Evolutionary conservation across 2,888 invertebrate genomes (phyloP).

Genomic region (Rapana venosa): DNA sequence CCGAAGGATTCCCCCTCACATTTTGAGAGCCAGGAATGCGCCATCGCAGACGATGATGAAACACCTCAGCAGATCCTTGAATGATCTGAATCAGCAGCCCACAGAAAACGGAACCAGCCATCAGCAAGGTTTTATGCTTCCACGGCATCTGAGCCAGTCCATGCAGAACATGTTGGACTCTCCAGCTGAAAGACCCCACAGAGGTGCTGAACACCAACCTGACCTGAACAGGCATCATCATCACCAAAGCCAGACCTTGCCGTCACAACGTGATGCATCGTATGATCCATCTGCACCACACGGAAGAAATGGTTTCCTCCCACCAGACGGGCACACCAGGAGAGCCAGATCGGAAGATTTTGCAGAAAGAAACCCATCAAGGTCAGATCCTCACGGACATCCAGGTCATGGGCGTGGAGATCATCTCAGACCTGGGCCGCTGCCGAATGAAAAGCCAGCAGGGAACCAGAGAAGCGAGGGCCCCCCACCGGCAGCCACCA

Average conservation of each 20-base stretch:
- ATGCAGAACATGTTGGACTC: conserved; percentile 4
- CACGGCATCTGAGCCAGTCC: conserved; percentile 10
- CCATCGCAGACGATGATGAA: conserved; percentile 10
- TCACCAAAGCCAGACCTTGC: conserved; percentile 2
- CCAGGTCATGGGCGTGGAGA: not conserved
- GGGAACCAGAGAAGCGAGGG: not conserved
- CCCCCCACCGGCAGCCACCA: not conserved
- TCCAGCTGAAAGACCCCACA: not conserved
- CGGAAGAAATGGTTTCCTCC: not conserved
- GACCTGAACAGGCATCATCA: not conserved
- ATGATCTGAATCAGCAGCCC: not conserved
- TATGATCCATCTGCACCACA: not conserved
- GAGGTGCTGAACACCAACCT: not conserved
- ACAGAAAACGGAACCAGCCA: not conserved
- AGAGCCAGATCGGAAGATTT: conserved; percentile 1
- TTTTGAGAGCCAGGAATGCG: not conserved
- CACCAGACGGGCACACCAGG: not conserved
- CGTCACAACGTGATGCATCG: not conserved
- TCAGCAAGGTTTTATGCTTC: not conserved
- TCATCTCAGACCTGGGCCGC: not conserved
- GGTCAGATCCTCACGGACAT: not conserved
- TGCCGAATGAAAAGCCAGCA: not conserved
- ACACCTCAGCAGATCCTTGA: conserved; percentile 32
- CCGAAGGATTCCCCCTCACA: not conserved
- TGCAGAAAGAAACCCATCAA: not conserved